Evolutionary conservation across 2,888 invertebrate species (phyloP), one percentile per base, ranked within the genome.

Genomic region (Muscina levida): DNA sequence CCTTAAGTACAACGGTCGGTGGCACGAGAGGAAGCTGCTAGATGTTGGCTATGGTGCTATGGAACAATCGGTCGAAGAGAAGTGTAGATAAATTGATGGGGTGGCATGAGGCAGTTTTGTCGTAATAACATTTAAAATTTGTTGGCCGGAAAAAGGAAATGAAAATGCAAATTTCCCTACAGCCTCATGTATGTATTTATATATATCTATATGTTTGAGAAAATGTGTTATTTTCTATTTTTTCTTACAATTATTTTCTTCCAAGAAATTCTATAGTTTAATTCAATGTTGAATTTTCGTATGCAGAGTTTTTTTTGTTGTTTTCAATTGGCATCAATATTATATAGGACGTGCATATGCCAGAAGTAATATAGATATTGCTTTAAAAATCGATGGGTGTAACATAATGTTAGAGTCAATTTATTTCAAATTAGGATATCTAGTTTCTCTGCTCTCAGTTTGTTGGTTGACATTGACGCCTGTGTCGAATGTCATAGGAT

Each of bases 101-200:
- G 22, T 8, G 19, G 53, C 22, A 22, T 13, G 24, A n/a, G n/a
- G n/a, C 4, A 31, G 31, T n/a, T 62, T 39, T 65, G 13, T 8
- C n/a, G 42, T 53, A 68, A 68, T 68, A 68, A 67, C 48, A 67
- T 51, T 68, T 56, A 39, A 56, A 68, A 42, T 68, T 68, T 68
- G 68, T 68, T 56, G n/a, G 53, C 53, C 53, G 66, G 48, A 48
- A 51, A 67, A 22, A 24, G 68, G 53, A 68, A 68, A 68, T 68
- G 68, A 56, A 68, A 68, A 68, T 68, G 68, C 53, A 68, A 68
- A 68, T 68, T 68, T 51, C n/a, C 39, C 37, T 11, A 39, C 8
- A 1, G 17, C 44, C 44, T 4, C 44, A 6, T 19, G 15, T 26
- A 15, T 2, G 10, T 15, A 59, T 13, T 11, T 56, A 26, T 11